These are phyloP conservation scores for Ceratina calcarata DNA, from an alignment of 1,140 invertebrate genomes.

Conservation along the genomic window DNA sequence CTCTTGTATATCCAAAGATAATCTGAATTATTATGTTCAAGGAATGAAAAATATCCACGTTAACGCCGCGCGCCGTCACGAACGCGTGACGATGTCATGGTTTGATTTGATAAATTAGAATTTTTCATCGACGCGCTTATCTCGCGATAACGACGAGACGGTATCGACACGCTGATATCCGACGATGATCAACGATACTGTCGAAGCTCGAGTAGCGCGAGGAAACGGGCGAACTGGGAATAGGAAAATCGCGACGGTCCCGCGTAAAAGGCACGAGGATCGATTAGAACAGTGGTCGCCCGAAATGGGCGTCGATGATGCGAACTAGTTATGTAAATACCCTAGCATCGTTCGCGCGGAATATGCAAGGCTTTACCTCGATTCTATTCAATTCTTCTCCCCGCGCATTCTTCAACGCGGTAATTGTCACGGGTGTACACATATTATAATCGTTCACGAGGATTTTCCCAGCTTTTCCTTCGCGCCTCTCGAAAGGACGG, in stretches of 20 bases:
- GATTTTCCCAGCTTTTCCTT: no score
- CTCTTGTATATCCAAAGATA: no score
- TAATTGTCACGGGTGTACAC: no score
- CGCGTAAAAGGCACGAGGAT: not conserved
- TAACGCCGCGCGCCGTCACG: not conserved
- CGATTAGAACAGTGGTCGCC: slow-evolving; percentile 31
- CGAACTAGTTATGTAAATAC: slow-evolving; percentile 75
- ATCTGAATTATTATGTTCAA: not conserved
- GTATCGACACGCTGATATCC: not conserved
- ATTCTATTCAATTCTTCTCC: not conserved
- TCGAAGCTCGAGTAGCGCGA: no score
- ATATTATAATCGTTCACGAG: no score
- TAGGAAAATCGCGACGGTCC: not conserved
- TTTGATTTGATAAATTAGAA: not conserved
- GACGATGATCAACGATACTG: no score
- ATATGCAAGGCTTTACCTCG: slow-evolving; percentile 9
- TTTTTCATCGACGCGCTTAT: slow-evolving; percentile 3
- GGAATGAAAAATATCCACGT: no score
- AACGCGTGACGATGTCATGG: not conserved
- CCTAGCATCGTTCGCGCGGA: slow-evolving; percentile 13
- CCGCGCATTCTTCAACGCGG: not conserved
- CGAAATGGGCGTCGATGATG: slow-evolving; percentile 53
- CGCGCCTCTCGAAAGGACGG: no score
- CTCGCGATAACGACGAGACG: not conserved
- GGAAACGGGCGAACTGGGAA: no score